Evolutionary conservation across 2,113 vertebrate species (phyloP).

Genomic region (Scopus umbretta): DNA sequence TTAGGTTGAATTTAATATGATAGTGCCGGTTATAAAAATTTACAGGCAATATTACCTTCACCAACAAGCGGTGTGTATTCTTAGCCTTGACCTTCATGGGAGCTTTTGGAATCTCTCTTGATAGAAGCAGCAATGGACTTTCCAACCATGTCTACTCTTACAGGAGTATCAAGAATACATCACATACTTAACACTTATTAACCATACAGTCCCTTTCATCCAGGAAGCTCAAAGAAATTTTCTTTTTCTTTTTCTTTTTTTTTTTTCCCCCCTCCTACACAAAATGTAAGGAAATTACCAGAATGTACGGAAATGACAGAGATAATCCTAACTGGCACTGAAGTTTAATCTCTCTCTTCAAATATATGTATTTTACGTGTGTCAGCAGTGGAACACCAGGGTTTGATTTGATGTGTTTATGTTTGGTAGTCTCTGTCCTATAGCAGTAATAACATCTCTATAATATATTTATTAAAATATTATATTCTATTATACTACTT

Average conservation of each 20-base stretch:
- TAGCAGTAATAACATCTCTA: not conserved
- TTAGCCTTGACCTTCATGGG: not conserved
- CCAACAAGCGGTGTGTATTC: not conserved
- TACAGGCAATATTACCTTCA: not conserved
- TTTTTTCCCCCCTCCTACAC: not conserved
- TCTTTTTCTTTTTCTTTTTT: too few species aligned
- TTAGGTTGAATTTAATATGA: not conserved
- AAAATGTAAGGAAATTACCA: not conserved
- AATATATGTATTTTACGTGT: not conserved
- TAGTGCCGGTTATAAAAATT: not conserved
- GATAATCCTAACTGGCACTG: not conserved
- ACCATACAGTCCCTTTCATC: not conserved
- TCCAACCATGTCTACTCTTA: not conserved
- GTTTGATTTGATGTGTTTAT: not conserved
- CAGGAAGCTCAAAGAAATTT: not conserved
- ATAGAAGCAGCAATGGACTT: not conserved
- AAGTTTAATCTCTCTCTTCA: not conserved
- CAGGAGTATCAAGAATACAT: not conserved
- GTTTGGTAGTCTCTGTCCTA: not conserved
- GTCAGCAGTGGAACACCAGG: not conserved
- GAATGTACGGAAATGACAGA: not conserved
- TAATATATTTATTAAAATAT: not conserved
- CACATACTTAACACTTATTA: not conserved
- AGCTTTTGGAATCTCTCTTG: not conserved
- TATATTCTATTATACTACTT: not conserved